phyloP scores from a whole-genome alignment of 2,113 vertebrate species.

The Phalacrocorax brasilianus region DNA sequence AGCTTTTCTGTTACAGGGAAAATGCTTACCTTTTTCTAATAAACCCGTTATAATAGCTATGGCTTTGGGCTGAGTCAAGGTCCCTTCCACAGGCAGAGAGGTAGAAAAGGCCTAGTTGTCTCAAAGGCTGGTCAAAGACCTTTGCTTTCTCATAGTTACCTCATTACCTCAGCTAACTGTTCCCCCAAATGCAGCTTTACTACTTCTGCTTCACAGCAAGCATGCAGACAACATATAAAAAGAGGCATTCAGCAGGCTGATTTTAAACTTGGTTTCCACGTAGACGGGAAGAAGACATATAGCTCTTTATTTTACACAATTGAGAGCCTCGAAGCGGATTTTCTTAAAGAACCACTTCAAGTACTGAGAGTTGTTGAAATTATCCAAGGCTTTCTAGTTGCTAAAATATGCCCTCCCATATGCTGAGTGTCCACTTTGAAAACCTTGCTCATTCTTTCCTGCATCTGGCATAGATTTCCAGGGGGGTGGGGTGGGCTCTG shows the following conservation, averaged over 20 bases:
- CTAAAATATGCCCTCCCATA: slow-evolving; percentile 20
- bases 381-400: neutral
- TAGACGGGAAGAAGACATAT: neutral
- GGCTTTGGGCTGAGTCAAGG: neutral
- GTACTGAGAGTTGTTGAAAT: neutral
- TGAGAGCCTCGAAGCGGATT: rapidly evolving
- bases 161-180: neutral
- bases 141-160: neutral
- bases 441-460: slow-evolving; percentile 55
- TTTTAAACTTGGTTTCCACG: neutral
- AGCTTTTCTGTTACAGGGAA: neutral
- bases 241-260: neutral
- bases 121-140: neutral
- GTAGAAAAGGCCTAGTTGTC: neutral
- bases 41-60: neutral
- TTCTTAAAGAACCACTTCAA: neutral
- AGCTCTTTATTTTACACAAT: neutral
- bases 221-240: neutral
- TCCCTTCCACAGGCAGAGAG: neutral
- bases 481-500: slow-evolving; percentile 47
- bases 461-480: slow-evolving; percentile 75
- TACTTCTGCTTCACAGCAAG: neutral
- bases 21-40: neutral
- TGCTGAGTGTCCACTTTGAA: slow-evolving; percentile 61
- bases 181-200: neutral